phyloP scores from a whole-genome alignment of 2,797 vertebrate genomes.

The Threskiornis aethiopicus region DNA sequence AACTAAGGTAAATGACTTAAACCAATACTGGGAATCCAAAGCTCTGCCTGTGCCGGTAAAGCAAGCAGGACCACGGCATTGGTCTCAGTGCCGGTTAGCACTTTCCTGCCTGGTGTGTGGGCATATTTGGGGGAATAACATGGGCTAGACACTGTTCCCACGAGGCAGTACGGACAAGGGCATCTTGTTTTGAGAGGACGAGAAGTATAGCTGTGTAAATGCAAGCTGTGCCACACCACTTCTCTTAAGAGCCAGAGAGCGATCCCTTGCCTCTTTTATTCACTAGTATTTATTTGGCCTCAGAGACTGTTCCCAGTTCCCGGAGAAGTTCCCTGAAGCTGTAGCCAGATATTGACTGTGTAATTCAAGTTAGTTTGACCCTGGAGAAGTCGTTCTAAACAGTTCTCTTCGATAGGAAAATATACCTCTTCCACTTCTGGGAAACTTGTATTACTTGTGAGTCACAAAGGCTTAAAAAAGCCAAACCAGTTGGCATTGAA shows the following conservation, averaged over 20 bases:
- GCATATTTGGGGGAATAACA: background rate
- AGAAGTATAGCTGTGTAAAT: background rate
- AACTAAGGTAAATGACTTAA: background rate
- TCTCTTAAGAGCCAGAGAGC: background rate
- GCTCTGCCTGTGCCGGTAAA: background rate
- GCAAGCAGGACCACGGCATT: background rate
- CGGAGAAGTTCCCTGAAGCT: slow-evolving; percentile 4
- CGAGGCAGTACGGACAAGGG: background rate
- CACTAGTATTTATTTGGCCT: slow-evolving; percentile 42
- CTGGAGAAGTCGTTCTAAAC: slow-evolving; percentile 38
- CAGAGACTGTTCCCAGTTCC: background rate
- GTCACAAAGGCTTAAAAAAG: slow-evolving; percentile 20
- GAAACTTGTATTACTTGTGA: slow-evolving; percentile 17
- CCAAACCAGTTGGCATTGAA: background rate
- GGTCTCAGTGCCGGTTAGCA: background rate
- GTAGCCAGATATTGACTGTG: slow-evolving; percentile 29
- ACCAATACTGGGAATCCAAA: background rate
- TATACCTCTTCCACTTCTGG: slow-evolving; percentile 26
- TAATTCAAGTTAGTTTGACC: slow-evolving; percentile 65
- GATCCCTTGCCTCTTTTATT: slow-evolving; percentile 23
- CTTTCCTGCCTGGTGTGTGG: background rate
- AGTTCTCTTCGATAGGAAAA: slow-evolving; percentile 36
- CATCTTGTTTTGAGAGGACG: background rate
- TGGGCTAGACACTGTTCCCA: background rate
- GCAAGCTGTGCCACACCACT: background rate